Evolutionary conservation across 92 coral and sea anemone genomes (phyloP).

Genomic region (Epizoanthus scotinus): DNA sequence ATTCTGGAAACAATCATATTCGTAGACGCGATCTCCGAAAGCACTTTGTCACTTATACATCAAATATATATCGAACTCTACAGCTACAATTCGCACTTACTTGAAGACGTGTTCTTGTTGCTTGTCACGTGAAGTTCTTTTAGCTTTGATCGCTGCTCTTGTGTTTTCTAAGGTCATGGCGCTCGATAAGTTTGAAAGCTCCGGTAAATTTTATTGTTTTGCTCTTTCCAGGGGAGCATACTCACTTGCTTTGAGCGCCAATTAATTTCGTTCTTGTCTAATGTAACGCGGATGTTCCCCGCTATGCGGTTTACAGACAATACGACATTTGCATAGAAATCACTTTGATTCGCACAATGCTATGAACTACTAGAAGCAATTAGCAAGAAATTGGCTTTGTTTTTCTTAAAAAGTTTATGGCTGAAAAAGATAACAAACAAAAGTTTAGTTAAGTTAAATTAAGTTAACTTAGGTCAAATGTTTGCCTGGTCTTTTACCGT

Average conservation of each 20-base stretch:
- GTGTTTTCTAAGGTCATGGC: background rate
- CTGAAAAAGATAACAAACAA: no score
- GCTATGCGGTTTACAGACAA: background rate
- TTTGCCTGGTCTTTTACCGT: no score
- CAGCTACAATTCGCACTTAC: no score
- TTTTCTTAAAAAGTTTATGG: no score
- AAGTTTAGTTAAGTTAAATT: no score
- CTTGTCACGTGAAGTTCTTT: background rate
- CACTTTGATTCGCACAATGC: no score
- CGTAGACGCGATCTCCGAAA: no score
- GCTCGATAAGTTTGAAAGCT: background rate
- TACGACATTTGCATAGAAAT: no score
- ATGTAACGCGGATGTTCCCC: background rate
- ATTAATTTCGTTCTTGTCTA: constrained; percentile 1
- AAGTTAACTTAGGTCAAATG: no score
- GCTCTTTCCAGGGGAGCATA: constrained; percentile 21
- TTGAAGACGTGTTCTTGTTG: background rate
- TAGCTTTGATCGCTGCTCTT: background rate
- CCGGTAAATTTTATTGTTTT: background rate
- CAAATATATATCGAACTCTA: background rate
- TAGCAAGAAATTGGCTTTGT: no score
- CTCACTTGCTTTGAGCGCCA: background rate
- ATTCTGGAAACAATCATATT: no score
- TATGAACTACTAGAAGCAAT: no score
- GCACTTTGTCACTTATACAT: background rate